Base-by-base conservation (phyloP, 2,888 invertebrate species). In the Colostygia pectinataria region DNA sequence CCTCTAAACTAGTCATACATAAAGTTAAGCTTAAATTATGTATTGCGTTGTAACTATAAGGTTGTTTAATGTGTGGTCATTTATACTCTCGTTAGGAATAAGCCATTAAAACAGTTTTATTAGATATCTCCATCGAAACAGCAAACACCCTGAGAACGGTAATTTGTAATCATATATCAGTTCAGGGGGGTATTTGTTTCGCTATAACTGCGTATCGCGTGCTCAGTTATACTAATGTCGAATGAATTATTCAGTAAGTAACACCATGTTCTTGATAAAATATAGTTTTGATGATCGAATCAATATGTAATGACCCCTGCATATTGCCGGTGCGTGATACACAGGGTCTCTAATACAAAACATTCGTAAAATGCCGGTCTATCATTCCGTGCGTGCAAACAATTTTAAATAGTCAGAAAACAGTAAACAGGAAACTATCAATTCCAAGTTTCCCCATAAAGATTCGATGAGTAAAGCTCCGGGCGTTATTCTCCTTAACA, bases 1-100 rank as follows among this genome's bases (percentile, higher is more conserved):
- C 90, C 89, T 90, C 90, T 90, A 90, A 89, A 90, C 89, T 90
- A 90, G 89, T 88, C 78, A 79, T 81, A 84, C 63, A 58, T 70
- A 65, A 66, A 20, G 71, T 63, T 85, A 88, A 87, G 81, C 81
- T 82, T 80, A 51, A 44, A 65, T 55, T 74, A 77, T 64, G 66
- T 77, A 79, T 77, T 71, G 70, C 77, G 61, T 79, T 71, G 39
- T 47, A 28, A 49, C 68, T 68, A 55, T 78, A 77, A 77, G 71
- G 73, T 39, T 62, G 48, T 64, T 49, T 65, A 70, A 74, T 56
- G 71, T 77, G 74, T 77, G 77, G 68, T 68, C 66, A 70, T 63
- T 61, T 59, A 61, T 65, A 66, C 54, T 60, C 61, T 57, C 55
- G 52, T 63, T 66, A 67, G 66, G 62, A 63, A 63, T 67, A 61